Base-by-base conservation (phyloP, 1,140 invertebrate genomes). In the Pemphigus obesinymphae region DNA sequence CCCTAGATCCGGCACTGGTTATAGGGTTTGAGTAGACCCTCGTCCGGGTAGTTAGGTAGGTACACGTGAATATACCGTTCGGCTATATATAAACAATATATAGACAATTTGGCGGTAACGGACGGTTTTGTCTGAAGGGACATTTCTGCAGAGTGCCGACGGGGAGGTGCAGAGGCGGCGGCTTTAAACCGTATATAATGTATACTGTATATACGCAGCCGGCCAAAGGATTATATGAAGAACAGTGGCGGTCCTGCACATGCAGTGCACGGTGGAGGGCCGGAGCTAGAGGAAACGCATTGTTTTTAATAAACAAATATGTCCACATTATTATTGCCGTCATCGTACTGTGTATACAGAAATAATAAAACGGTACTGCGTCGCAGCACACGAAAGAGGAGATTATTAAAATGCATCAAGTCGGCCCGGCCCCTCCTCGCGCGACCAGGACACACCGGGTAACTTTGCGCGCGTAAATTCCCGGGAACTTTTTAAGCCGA, bases 221-320 rank as follows among this genome's bases (percentile, higher is more conserved):
- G 50, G 50, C 73, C n/a, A 37, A 55, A 55, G 73, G 73, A 58
- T 58, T 76, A 76, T n/a, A n/a, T 53, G 29, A 55, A 75, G 10
- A 55, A 53, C 72, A 50, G 48, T n/a, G 72, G 63, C 7, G 20
- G 48, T 50, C n/a, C 37, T 4, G 11, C 4, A n/a, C 15, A 15
- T 17, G 20, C 13, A 48, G n/a, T 73, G 3, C 40, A 5, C 23
- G 17, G 0, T n/a, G n/a, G 66, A 37, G 29, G 31, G 73, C 50
- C 23, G 20, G 26, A 29, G 11, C 15, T 6, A 26, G 34, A 43
- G 5, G 43, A 31, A 15, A 11, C 29, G 43, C 26, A 58, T 76
- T 76, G 73, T 76, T 76, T 76, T 76, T 58, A 58, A 76, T 76
- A 76, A 55, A 76, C 73, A 76, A 76, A 76, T 76, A 76, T 76